phyloP scores from a whole-genome alignment of 1,140 invertebrate species.

The Tetramorium parvispinum region DNA sequence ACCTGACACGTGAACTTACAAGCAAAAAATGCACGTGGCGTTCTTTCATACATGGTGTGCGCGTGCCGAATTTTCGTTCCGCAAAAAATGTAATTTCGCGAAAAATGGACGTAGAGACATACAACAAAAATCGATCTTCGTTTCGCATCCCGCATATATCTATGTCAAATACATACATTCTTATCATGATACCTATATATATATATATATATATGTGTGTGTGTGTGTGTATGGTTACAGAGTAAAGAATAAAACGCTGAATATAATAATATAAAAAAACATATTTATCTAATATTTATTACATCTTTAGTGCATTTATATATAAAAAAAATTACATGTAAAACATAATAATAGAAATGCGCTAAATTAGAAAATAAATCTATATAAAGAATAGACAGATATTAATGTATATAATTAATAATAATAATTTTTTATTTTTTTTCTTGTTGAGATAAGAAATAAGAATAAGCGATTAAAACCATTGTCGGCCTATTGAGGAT shows the following conservation, averaged over 20 bases:
- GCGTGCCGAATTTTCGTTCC: neutral
- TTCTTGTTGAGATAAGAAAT: neutral
- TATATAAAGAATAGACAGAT: neutral
- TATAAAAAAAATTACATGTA: neutral
- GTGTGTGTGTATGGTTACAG: neutral
- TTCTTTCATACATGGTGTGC: neutral
- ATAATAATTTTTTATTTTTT: neutral
- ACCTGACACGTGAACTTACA: neutral
- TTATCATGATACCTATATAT: neutral
- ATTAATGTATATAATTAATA: neutral
- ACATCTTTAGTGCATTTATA: neutral
- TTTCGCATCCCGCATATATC: neutral
- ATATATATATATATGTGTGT: no score
- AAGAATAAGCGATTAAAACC: slow-evolving; percentile 3
- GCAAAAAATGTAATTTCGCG: neutral
- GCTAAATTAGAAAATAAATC: neutral
- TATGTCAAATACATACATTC: neutral
- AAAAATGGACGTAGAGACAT: neutral
- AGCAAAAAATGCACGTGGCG: neutral
- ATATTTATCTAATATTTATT: neutral
- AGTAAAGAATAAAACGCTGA: neutral
- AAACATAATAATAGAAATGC: neutral
- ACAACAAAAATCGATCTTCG: neutral
- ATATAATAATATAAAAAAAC: neutral
- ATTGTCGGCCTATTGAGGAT: slow-evolving; percentile 57